Evolutionary conservation across 1,140 invertebrate species (phyloP).

Genomic region (Pinna nobilis): DNA sequence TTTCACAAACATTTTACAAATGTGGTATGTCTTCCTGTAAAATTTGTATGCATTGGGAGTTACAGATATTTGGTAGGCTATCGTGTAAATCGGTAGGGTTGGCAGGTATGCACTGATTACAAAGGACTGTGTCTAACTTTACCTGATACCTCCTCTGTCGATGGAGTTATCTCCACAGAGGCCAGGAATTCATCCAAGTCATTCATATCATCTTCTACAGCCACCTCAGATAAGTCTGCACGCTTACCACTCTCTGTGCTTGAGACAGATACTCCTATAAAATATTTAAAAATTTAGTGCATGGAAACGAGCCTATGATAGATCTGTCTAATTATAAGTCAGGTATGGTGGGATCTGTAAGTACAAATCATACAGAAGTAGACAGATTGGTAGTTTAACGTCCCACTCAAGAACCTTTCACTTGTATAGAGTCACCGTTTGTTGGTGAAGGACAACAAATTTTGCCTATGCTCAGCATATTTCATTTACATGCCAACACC

Average conservation of each 20-base stretch:
- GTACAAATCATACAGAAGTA: neutral
- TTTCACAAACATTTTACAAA: too few relatives aligned
- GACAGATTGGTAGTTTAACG: too few relatives aligned
- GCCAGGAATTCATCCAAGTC: constrained; percentile 50
- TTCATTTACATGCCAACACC: too few relatives aligned
- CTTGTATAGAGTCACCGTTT: too few relatives aligned
- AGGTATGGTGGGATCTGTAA: too few relatives aligned
- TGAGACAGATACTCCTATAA: constrained; percentile 31
- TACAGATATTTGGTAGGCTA: too few relatives aligned
- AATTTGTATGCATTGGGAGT: neutral
- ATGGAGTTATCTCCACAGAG: constrained; percentile 18
- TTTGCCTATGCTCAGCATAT: too few relatives aligned
- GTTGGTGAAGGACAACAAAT: too few relatives aligned
- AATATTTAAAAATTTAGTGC: neutral
- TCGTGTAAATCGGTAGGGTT: too few relatives aligned
- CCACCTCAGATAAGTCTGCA: constrained; percentile 45
- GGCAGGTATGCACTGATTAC: too few relatives aligned
- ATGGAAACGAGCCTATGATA: constrained; percentile 14
- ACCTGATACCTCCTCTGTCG: constrained; percentile 13
- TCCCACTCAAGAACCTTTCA: too few relatives aligned
- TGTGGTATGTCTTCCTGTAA: too few relatives aligned
- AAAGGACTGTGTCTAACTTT: neutral
- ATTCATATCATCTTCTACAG: constrained; percentile 44
- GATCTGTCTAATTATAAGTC: neutral
- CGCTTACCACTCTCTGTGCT: constrained; percentile 50